phyloP scores from a whole-genome alignment of 2,113 vertebrate species.

The Spilogale gracilis region DNA sequence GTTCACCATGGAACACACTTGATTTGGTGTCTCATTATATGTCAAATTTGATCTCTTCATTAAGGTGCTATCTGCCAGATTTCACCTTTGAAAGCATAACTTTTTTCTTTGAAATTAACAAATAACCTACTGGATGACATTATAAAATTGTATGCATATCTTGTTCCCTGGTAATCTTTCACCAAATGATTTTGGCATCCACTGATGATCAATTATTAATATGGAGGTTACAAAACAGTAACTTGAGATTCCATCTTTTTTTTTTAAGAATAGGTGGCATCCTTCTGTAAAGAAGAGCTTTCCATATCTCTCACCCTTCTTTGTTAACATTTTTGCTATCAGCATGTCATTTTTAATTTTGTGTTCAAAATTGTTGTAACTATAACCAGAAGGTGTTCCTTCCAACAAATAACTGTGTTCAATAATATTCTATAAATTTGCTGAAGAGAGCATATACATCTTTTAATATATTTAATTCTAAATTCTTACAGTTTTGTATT shows the following conservation, averaged over 20 bases:
- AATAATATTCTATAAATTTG: background rate
- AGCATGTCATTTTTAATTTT: background rate
- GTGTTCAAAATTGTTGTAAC: background rate
- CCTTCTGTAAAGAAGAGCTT: background rate
- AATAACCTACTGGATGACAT: background rate
- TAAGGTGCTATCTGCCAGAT: background rate
- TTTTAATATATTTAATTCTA: slow-evolving; percentile 37
- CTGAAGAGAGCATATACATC: background rate
- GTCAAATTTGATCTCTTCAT: background rate
- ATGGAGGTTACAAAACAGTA: background rate
- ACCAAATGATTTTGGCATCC: background rate
- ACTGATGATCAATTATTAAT: background rate
- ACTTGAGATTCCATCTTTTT: background rate
- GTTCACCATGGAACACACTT: background rate
- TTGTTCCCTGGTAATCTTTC: background rate
- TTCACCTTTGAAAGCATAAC: background rate
- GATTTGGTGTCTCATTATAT: background rate
- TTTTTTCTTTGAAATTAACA: slow-evolving; percentile 1
- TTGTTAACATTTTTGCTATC: background rate
- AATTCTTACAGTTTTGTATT: background rate
- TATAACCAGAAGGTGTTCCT: background rate
- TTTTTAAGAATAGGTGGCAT: background rate
- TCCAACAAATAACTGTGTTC: background rate
- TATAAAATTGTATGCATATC: background rate
- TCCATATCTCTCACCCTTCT: background rate